These are phyloP conservation scores for Microplitis demolitor DNA, from an alignment of 1,140 invertebrate genomes.

Conservation along the genomic window DNA sequence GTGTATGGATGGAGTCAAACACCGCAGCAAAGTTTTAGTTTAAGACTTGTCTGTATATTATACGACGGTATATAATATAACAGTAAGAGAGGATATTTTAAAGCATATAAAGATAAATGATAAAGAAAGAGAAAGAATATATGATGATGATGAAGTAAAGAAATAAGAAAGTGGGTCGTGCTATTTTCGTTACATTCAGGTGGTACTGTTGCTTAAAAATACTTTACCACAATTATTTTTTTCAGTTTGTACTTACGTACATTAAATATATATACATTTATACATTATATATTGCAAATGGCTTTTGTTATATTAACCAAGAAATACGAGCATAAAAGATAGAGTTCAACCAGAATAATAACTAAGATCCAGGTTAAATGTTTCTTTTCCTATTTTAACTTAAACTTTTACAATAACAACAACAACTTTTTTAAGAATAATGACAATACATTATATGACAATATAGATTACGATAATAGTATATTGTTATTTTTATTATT, in stretches of 20 bases:
- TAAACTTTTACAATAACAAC: background rate
- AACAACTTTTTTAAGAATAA: background rate
- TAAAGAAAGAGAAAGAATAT: background rate
- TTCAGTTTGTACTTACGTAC: background rate
- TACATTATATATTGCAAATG: background rate
- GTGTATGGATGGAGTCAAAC: too few relatives aligned
- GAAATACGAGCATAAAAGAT: background rate
- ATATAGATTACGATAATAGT: too few relatives aligned
- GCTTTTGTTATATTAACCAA: background rate
- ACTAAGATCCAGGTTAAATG: background rate
- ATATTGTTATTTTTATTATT: too few relatives aligned
- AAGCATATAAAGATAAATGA: background rate
- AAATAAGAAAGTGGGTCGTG: slow-evolving; percentile 22
- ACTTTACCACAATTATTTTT: slow-evolving; percentile 6
- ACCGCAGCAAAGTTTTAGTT: too few relatives aligned
- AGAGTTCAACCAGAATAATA: background rate
- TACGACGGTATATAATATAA: background rate
- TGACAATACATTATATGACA: background rate
- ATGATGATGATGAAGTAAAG: slow-evolving; percentile 2
- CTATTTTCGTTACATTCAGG: slow-evolving; percentile 29
- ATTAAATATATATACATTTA: background rate
- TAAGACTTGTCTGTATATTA: background rate
- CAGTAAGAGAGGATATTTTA: background rate
- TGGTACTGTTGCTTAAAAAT: slow-evolving; percentile 4
- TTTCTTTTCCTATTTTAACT: background rate